Base-by-base conservation (phyloP, 92 coral and sea anemone genomes). In the Palythoa grandiflora region DNA sequence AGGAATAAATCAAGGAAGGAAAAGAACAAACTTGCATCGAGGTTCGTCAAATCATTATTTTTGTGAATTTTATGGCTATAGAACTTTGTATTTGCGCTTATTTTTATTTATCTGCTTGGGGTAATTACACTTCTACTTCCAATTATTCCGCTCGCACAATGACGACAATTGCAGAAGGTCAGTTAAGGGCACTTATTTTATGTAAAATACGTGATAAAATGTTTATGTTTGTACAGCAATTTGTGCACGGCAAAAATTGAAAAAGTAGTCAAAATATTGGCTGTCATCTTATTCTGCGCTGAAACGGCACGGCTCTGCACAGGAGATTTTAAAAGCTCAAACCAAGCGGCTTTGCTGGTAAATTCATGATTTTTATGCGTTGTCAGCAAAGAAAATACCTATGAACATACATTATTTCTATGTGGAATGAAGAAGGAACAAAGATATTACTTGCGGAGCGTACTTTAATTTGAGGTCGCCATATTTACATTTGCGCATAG, bases 21-120 rank as follows among this genome's bases (percentile, higher is more conserved):
- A 91, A 97, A 97, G 89, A 97, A 97, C 92, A 97, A 97, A 83
- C 98, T 97, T 12, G 99, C 99, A 37, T 97, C 99, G 63, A 95
- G 99, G 99, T 97, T 91, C 20, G 92, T 73, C 38, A 71, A 39
- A 36, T 1, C 19, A 12, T 44, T 10, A 59, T 16, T 35, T 53
- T 40, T 13, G 15, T 60, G 55, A 2, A 57, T 85, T 44, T 52
- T 38, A 48, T n/a, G 91, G 38, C 63, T 63, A 36, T 44, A 44
- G 50, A 44, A 44, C 50, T 44, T 44, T 44, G 50, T 44, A 2
- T 44, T 44, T 44, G 50, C 50, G 50, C 50, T 44, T 44, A 44
- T 44, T 44, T 44, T 44, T 44, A 8, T 44, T 44, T 44, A 44
- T 44, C 50, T 8, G 50, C 50, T 5, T 44, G 6, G 50, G 50